Evolutionary conservation across 2,113 vertebrate species (phyloP).

Genomic region (Deroptyus accipitrinus): DNA sequence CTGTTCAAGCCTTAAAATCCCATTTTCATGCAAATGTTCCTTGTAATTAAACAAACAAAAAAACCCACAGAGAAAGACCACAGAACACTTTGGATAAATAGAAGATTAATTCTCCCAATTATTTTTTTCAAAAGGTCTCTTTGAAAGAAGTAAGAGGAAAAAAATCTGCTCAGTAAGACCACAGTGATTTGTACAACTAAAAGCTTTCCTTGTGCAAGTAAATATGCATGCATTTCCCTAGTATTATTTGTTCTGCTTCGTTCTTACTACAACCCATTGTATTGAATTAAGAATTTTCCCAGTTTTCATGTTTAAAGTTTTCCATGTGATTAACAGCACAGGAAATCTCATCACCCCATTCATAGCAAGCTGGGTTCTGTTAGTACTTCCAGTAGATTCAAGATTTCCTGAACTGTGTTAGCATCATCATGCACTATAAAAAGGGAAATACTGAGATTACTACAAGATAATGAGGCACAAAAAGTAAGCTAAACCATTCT

Average conservation of each 20-base stretch:
- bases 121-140: background rate
- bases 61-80: background rate
- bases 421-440: background rate
- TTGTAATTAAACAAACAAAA: constrained; percentile 46
- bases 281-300: background rate
- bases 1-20: constrained; percentile 25
- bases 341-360: background rate
- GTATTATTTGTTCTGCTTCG: background rate
- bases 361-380: background rate
- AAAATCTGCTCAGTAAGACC: background rate
- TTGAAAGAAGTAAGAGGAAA: background rate
- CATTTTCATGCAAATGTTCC: constrained; percentile 60
- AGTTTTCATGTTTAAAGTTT: background rate
- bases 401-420: background rate
- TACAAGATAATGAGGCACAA: background rate
- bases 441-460: background rate
- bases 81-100: background rate
- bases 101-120: constrained; percentile 17
- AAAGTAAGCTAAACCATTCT: background rate
- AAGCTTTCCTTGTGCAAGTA: background rate
- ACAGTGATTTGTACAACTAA: background rate
- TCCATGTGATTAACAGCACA: background rate
- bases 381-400: background rate
- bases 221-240: background rate
- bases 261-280: background rate